Percentiles rank a stretch among this genome's conserved stretches.
phyloP scores from a whole-genome alignment of 1,140 invertebrate genomes.

The Procambarus virginalis region DNA sequence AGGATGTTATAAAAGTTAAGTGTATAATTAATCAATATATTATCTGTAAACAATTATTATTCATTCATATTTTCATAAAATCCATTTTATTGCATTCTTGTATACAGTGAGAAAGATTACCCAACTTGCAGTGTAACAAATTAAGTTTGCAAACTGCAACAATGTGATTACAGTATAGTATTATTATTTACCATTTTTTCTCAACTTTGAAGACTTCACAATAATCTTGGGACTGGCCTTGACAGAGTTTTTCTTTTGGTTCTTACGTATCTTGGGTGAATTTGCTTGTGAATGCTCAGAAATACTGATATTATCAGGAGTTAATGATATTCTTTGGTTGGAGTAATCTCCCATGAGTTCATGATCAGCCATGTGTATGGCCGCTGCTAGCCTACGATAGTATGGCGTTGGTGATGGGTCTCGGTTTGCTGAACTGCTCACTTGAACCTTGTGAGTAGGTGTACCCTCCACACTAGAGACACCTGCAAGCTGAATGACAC shows the following conservation, averaged over 20 bases:
- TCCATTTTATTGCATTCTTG: neutral
- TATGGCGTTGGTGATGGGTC: slow-evolving; percentile 61
- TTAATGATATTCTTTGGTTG: slow-evolving; percentile 39
- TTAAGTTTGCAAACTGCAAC: neutral
- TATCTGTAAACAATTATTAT: slow-evolving; percentile 9
- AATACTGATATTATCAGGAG: slow-evolving; percentile 40
- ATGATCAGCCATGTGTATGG: slow-evolving; percentile 62
- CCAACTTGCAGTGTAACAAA: neutral
- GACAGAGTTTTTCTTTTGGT: slow-evolving; percentile 33
- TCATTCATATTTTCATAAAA: neutral
- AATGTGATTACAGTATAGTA: neutral
- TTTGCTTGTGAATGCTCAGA: slow-evolving; percentile 48
- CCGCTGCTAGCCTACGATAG: slow-evolving; percentile 60
- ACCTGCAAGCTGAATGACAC: slow-evolving; percentile 32
- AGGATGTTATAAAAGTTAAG: neutral
- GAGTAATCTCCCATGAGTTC: slow-evolving; percentile 49
- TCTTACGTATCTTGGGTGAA: slow-evolving; percentile 40
- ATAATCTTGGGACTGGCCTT: slow-evolving; percentile 31
- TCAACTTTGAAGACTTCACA: slow-evolving; percentile 12
- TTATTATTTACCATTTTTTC: slow-evolving; percentile 49
- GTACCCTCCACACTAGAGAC: slow-evolving; percentile 53
- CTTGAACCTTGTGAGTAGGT: slow-evolving; percentile 28
- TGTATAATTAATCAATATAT: neutral
- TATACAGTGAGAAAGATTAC: neutral
- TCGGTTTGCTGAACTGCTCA: neutral